phyloP scores from a whole-genome alignment of 2,888 invertebrate genomes.

The Ornithoptera alexandrae region DNA sequence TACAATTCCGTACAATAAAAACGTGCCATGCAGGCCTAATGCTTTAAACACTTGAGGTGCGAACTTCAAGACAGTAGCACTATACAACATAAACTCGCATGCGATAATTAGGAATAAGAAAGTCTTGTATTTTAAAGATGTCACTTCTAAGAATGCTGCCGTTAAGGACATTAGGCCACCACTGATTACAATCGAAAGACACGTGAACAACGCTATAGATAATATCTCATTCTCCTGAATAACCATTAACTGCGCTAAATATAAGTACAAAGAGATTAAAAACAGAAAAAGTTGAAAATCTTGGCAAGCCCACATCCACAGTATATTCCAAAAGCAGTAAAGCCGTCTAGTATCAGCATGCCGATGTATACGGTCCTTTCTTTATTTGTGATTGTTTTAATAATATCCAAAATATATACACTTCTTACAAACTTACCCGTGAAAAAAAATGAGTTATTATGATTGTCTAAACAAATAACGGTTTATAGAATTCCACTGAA shows the following conservation, averaged over 20 bases:
- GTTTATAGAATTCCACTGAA: slow-evolving; percentile 31
- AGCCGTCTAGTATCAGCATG: slow-evolving; percentile 32
- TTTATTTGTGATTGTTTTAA: slow-evolving; percentile 28
- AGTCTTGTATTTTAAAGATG: slow-evolving; percentile 41
- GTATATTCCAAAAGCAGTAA: slow-evolving; percentile 11
- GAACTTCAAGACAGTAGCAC: slow-evolving; percentile 40
- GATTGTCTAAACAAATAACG: slow-evolving; percentile 29
- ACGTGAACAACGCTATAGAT: slow-evolving; percentile 46
- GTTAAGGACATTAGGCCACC: slow-evolving; percentile 47
- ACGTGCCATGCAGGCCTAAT: slow-evolving; percentile 42
- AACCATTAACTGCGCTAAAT: slow-evolving; percentile 42
- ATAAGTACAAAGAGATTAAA: slow-evolving; percentile 52
- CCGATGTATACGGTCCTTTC: slow-evolving; percentile 31
- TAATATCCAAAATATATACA: slow-evolving; percentile 33
- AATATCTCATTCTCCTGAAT: slow-evolving; percentile 36
- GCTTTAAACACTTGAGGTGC: slow-evolving; percentile 41
- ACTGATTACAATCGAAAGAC: slow-evolving; percentile 46
- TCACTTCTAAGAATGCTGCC: slow-evolving; percentile 43
- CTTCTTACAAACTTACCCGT: slow-evolving; percentile 36
- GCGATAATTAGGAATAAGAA: slow-evolving; percentile 36
- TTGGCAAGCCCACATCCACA: slow-evolving; percentile 12
- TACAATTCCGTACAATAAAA: slow-evolving; percentile 44
- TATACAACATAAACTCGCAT: slow-evolving; percentile 37
- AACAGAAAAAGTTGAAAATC: no score
- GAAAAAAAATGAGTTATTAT: slow-evolving; percentile 47